Evolutionary conservation across 2,888 invertebrate species (phyloP).

Genomic region (Anodontia alba): DNA sequence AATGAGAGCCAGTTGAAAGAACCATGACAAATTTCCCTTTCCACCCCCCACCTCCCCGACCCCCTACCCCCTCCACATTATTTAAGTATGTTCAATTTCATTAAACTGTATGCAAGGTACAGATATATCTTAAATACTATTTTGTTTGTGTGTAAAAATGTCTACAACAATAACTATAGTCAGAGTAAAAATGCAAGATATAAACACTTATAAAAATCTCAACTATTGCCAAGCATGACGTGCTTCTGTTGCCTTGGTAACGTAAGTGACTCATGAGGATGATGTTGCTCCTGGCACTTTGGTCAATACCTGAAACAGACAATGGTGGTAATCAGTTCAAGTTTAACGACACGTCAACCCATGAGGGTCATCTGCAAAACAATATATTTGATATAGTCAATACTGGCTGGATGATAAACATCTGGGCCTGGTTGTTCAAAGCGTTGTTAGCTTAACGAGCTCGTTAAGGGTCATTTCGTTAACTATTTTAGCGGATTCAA

Average conservation of each 20-base stretch:
- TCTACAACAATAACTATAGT: slow-evolving; percentile 13
- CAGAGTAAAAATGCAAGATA: slow-evolving; percentile 5
- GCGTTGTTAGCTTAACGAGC: no score
- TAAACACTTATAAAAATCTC: slow-evolving; percentile 13
- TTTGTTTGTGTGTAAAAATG: neutral
- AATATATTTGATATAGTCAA: no score
- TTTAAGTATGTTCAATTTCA: neutral
- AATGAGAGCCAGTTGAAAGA: no score
- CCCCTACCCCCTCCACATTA: neutral
- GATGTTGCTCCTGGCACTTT: slow-evolving; percentile 69
- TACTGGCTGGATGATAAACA: no score
- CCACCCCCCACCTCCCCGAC: no score
- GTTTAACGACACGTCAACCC: no score
- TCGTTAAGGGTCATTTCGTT: no score
- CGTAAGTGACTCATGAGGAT: slow-evolving; percentile 2
- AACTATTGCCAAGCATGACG: neutral
- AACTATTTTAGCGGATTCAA: no score
- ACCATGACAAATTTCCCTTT: no score
- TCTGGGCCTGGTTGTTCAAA: no score
- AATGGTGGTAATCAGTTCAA: no score
- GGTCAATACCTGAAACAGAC: slow-evolving; percentile 66
- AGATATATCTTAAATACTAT: neutral
- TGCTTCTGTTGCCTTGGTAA: neutral
- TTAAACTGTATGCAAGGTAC: neutral
- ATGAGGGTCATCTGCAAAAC: no score